phyloP scores from a whole-genome alignment of 2,888 invertebrate species.

The Noctua fimbriata region DNA sequence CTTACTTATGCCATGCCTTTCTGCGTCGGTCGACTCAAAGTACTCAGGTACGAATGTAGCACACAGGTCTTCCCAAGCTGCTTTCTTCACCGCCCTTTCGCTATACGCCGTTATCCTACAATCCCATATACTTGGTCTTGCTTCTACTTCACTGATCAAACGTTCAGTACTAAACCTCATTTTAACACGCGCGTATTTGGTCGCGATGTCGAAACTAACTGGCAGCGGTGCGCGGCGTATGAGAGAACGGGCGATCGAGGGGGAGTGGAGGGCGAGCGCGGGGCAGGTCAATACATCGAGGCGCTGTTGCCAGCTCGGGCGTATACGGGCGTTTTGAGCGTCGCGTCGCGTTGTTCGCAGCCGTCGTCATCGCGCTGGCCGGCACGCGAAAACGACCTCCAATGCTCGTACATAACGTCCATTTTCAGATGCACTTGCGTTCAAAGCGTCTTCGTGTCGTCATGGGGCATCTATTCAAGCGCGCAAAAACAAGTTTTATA shows the following conservation, averaged over 20 bases:
- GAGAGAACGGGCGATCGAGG: not conserved
- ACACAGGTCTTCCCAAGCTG: constrained; percentile 42
- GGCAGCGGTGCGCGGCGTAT: constrained; percentile 1
- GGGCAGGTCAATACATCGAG: constrained; percentile 23
- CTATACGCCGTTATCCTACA: constrained; percentile 27
- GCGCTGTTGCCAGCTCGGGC: constrained; percentile 57
- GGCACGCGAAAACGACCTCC: not conserved
- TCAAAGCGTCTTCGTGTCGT: not conserved
- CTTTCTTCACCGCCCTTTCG: constrained; percentile 29
- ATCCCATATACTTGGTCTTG: constrained; percentile 33
- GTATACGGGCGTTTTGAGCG: constrained; percentile 34
- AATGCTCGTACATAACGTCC: fast-evolving
- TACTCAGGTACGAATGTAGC: constrained; percentile 19
- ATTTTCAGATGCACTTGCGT: not conserved
- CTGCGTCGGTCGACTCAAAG: constrained; percentile 13
- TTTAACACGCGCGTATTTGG: constrained; percentile 44
- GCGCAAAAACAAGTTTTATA: constrained; percentile 11
- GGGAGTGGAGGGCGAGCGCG: constrained; percentile 21
- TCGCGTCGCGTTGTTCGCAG: not conserved
- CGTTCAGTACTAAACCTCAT: constrained; percentile 28
- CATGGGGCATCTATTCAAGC: not conserved
- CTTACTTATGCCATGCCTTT: constrained; percentile 27
- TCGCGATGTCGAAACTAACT: constrained; percentile 22
- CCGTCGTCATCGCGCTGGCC: constrained; percentile 4
- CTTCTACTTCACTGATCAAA: constrained; percentile 39